These are phyloP conservation scores for Tachystola acroxantha DNA, from an alignment of 2,888 invertebrate species.

Conservation along the genomic window DNA sequence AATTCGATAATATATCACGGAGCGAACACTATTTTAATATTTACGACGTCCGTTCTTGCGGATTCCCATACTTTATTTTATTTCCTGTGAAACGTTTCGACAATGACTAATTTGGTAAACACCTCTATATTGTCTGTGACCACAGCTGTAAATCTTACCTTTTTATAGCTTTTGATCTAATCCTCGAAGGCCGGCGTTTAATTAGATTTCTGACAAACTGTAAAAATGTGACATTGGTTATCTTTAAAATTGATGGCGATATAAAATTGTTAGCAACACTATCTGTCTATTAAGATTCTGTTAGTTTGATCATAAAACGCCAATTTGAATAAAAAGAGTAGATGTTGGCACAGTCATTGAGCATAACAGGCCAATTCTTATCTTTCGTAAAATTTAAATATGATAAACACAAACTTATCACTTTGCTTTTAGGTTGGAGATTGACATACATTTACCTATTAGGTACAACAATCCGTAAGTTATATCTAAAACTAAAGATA, in stretches of 20 bases:
- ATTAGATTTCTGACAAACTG: slow-evolving; percentile 34
- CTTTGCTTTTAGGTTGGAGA: too few species aligned
- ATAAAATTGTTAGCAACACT: slow-evolving; percentile 23
- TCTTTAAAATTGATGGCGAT: slow-evolving; percentile 24
- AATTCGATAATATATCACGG: slow-evolving; percentile 16
- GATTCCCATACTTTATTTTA: slow-evolving; percentile 26
- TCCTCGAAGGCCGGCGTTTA: slow-evolving; percentile 13
- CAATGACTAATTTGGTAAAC: slow-evolving; percentile 32
- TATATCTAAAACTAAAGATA: too few species aligned
- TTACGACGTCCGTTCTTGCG: slow-evolving; percentile 22
- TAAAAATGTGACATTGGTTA: slow-evolving; percentile 26
- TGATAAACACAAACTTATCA: too few species aligned
- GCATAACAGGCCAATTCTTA: too few species aligned
- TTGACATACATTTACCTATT: too few species aligned
- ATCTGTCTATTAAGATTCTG: background rate
- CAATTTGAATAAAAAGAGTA: too few species aligned
- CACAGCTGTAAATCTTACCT: slow-evolving; percentile 30
- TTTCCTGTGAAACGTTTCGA: slow-evolving; percentile 14
- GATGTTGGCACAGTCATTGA: too few species aligned
- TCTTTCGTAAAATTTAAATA: too few species aligned
- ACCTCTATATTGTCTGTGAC: slow-evolving; percentile 27
- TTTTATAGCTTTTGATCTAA: slow-evolving; percentile 24
- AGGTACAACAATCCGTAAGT: too few species aligned
- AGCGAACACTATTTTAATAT: slow-evolving; percentile 19
- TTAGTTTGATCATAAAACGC: slow-evolving; percentile 1